Conservation (phyloP, 2,888 invertebrate species). For the Criorhina ranunculi region DNA sequence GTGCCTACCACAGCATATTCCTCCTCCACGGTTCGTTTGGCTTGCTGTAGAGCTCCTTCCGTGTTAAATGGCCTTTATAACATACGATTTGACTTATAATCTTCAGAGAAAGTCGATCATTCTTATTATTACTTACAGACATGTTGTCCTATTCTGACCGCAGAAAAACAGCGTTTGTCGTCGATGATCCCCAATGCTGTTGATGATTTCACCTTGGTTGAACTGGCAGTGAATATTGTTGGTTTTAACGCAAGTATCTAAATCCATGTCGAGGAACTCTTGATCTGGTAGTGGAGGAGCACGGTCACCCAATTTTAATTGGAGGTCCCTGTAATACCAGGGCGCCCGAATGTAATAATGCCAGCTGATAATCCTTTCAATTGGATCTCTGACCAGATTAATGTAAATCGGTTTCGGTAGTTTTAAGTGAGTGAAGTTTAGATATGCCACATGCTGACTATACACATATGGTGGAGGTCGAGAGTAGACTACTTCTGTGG, state of each 20-base stretch:
- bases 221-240: conserved; percentile 93
- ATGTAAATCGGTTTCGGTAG: conserved; percentile 94
- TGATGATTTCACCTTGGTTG: conserved; percentile 90
- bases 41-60: conserved; percentile 91
- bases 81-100: conserved; percentile 1
- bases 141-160: conserved; percentile 91
- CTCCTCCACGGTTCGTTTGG: conserved; percentile 93
- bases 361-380: conserved; percentile 96
- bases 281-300: conserved; percentile 80
- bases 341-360: conserved; percentile 95
- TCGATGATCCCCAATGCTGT: conserved; percentile 93
- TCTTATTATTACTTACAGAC: conserved; percentile 87
- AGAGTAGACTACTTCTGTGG: conserved; percentile 88
- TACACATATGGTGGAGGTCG: conserved; percentile 92
- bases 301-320: conserved; percentile 87
- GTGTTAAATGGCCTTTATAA: conserved; percentile 92
- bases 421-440: conserved; percentile 92
- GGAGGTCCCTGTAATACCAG: conserved; percentile 91
- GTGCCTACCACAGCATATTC: conserved; percentile 96
- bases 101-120: not conserved
- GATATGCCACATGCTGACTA: conserved; percentile 94
- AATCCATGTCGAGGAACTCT: conserved; percentile 93
- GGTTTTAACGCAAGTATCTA: conserved; percentile 92
- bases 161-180: conserved; percentile 95
- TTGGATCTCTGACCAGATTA: conserved; percentile 94